phyloP scores from a whole-genome alignment of 2,113 vertebrate genomes.

The Puffinus mauretanicus region DNA sequence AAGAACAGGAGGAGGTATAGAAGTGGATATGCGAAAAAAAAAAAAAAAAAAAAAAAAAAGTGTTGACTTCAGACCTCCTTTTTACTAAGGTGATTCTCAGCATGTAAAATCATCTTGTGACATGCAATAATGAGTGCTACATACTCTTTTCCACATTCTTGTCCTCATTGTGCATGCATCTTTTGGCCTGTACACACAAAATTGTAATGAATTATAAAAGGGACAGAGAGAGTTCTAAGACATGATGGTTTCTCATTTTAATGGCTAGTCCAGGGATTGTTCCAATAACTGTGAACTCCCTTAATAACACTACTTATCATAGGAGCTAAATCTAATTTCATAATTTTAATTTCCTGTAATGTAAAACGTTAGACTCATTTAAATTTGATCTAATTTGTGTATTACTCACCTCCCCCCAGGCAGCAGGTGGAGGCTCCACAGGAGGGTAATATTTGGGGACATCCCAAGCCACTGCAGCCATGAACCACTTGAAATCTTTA shows the following conservation, averaged over 20 bases:
- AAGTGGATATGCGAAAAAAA: neutral
- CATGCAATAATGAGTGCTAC: neutral
- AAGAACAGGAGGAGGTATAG: neutral
- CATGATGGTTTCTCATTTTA: neutral
- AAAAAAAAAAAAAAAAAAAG: neutral
- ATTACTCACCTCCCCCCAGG: slow-evolving; percentile 87
- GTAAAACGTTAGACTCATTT: neutral
- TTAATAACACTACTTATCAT: neutral
- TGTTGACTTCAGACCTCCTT: neutral
- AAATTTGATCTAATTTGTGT: neutral
- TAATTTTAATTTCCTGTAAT: neutral
- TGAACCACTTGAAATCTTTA: slow-evolving; percentile 93
- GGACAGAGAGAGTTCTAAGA: neutral
- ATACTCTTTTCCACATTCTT: neutral
- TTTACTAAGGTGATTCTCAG: neutral
- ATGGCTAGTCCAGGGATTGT: neutral
- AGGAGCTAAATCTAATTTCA: neutral
- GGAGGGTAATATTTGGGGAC: slow-evolving; percentile 88
- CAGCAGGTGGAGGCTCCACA: slow-evolving; percentile 85
- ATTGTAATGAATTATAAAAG: neutral
- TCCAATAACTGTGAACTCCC: neutral
- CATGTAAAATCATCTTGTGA: neutral
- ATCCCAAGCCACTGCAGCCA: slow-evolving; percentile 89
- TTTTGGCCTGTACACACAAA: neutral
- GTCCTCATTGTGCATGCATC: neutral